These are phyloP conservation scores for Pteronotus mesoamericanus DNA, from an alignment of 2,797 vertebrate species.

Conservation along the genomic window DNA sequence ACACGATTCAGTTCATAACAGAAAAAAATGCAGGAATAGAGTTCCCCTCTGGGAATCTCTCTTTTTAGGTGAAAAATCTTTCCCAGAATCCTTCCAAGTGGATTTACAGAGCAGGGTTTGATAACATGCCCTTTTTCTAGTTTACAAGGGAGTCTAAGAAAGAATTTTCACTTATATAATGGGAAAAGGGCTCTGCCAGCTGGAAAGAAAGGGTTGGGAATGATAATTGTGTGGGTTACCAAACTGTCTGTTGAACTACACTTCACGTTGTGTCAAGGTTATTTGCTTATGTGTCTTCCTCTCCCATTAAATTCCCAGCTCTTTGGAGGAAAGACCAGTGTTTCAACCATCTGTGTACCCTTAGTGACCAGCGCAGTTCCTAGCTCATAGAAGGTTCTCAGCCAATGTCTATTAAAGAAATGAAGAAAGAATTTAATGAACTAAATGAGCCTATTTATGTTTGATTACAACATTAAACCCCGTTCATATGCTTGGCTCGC, in stretches of 20 bases:
- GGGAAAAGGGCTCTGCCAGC: neutral
- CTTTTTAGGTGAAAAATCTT: neutral
- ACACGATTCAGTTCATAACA: neutral
- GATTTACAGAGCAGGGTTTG: neutral
- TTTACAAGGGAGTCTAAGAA: neutral
- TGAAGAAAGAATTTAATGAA: slow-evolving; percentile 25
- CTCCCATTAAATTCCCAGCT: neutral
- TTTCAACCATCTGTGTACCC: neutral
- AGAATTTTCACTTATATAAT: neutral
- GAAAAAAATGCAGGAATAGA: neutral
- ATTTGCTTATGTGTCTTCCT: neutral
- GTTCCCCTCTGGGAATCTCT: neutral
- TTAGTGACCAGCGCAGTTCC: neutral
- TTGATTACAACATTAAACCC: slow-evolving; percentile 40
- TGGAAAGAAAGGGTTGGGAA: neutral
- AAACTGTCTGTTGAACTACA: no score
- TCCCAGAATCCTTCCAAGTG: neutral
- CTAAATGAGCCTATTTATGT: slow-evolving; percentile 42
- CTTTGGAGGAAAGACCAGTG: neutral
- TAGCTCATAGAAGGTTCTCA: neutral
- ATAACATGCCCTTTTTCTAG: neutral
- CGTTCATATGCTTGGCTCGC: slow-evolving; percentile 17
- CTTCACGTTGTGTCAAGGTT: neutral
- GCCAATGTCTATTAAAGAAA: neutral
- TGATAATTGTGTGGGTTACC: neutral